Conservation (phyloP, 2,113 vertebrate species). For the Acanthisitta chloris region DNA sequence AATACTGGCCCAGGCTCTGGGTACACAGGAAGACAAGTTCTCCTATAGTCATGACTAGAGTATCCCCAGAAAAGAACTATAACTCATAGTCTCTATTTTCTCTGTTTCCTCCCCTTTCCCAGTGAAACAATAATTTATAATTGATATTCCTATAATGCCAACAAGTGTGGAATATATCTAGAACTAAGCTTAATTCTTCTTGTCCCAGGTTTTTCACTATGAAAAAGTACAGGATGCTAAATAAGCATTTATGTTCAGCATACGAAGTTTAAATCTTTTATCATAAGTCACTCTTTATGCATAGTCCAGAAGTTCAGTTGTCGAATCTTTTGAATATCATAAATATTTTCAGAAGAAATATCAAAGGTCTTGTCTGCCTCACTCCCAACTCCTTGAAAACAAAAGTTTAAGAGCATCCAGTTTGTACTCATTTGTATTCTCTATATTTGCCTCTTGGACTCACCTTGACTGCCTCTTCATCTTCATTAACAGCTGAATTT, state of each 20-base stretch:
- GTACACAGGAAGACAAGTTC: not conserved
- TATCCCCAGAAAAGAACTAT: not conserved
- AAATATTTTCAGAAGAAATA: not conserved
- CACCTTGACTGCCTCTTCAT: not conserved
- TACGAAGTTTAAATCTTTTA: not conserved
- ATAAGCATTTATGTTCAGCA: not conserved
- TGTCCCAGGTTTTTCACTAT: not conserved
- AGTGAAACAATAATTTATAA: not conserved
- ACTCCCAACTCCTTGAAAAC: not conserved
- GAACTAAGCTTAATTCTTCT: not conserved
- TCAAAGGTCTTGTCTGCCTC: not conserved
- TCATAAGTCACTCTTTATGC: not conserved
- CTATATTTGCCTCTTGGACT: not conserved
- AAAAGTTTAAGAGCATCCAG: not conserved
- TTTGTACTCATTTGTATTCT: not conserved
- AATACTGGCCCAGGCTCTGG: not conserved
- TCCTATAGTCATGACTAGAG: not conserved
- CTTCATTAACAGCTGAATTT: not conserved
- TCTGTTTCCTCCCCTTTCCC: not conserved
- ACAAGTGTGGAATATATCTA: not conserved
- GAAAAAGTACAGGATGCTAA: not conserved
- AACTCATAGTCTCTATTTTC: not conserved
- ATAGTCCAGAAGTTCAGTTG: not conserved
- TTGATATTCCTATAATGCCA: not conserved
- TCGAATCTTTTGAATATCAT: not conserved